Evolutionary conservation across 2,797 vertebrate genomes (phyloP), one percentile per base, ranked within the genome.

Genomic region (Lepidocolaptes lacrymiger): DNA sequence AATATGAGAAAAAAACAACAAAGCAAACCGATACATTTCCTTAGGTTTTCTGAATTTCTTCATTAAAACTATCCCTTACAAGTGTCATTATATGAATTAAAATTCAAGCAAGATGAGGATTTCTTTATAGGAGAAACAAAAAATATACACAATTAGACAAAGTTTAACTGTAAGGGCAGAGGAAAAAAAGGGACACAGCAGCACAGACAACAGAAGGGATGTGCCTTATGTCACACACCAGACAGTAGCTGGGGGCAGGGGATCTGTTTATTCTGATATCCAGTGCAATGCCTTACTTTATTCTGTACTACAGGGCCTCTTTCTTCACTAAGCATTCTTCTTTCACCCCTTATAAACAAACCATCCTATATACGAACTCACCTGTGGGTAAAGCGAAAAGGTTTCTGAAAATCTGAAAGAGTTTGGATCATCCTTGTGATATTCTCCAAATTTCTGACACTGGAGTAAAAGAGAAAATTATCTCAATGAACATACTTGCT

Each of bases 361-460:
- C 5, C 18, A 90, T 81, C 37, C 72, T 86, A 68, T 13, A 30
- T 8, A 39, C 12, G 27, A 93, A 97, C 97, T 97, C 95, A 99
- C 99, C 99, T 99, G 99, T 82, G 99, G 99, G 82, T 99, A 99
- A 93, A 99, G 98, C 13, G 99, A 99, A 96, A 99, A 99, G 5
- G 99, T 99, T 98, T 99, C 99, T 3, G 99, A 99, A 98, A 99
- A 99, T 89, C 99, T 98, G 98, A 99, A 99, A 88, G 99, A 99
- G 97, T 98, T 99, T 27, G 99, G 99, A 86, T 99, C 99, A 41
- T 99, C 99, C 97, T 99, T 99, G 97, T 99, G 99, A 94, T 99
- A 99, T 83, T 99, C 99, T 97, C 99, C 99, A 97, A 99, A 99
- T 97, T 99, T 99, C 97, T 99, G 99, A 97, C 99, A 99, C 99